Evolutionary conservation across 2,888 invertebrate species (phyloP).

Genomic region (Spatulosminthurus flaviceps): DNA sequence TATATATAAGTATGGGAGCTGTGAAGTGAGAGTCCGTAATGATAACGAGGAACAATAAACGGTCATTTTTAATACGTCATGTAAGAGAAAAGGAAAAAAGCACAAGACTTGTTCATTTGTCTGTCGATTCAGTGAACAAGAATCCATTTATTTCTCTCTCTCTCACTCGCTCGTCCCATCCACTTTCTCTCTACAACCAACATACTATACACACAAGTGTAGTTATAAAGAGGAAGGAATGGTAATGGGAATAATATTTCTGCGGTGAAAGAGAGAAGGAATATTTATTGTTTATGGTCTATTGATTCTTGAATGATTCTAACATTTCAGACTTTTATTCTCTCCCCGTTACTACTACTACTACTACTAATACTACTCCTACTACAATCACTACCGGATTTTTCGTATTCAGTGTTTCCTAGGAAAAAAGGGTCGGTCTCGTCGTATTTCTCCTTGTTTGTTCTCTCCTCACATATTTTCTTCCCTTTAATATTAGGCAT

Average conservation of each 20-base stretch:
- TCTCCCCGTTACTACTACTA: conserved; percentile 14
- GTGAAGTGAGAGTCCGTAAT: background rate
- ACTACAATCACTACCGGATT: conserved; percentile 30
- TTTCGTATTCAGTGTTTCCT: conserved; percentile 47
- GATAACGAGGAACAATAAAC: conserved; percentile 50
- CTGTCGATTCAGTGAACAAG: conserved; percentile 35
- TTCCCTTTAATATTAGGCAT: background rate
- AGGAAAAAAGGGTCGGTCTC: background rate
- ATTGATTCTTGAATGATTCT: conserved; percentile 59
- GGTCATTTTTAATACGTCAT: conserved; percentile 41
- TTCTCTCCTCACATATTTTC: conserved; percentile 29
- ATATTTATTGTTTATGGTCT: conserved; percentile 63
- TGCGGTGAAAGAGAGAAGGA: conserved; percentile 50
- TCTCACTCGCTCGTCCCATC: background rate
- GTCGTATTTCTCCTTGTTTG: conserved; percentile 28
- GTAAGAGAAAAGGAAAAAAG: conserved; percentile 14
- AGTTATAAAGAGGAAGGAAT: conserved; percentile 37
- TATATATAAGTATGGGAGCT: background rate
- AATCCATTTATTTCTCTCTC: conserved; percentile 22
- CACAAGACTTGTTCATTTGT: background rate
- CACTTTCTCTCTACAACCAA: background rate
- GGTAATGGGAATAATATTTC: conserved; percentile 34
- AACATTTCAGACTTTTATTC: conserved; percentile 51
- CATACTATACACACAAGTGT: background rate
- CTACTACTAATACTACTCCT: too few relatives aligned